Percentiles rank a stretch among this genome's conserved stretches.
These are phyloP conservation scores for Bellardia pandia DNA, from an alignment of 2,888 invertebrate genomes.

Conservation along the genomic window DNA sequence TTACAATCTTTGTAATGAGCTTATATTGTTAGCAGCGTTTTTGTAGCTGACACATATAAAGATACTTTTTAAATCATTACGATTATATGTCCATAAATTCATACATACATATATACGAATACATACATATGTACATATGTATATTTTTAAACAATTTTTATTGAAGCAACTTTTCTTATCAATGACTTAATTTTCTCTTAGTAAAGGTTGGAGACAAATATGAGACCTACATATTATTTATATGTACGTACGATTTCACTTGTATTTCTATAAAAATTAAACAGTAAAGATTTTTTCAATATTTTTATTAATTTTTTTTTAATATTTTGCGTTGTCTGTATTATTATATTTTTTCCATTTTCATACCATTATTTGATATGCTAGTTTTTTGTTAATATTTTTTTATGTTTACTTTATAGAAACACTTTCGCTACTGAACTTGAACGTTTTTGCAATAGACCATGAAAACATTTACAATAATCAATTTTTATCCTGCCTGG, in stretches of 20 bases:
- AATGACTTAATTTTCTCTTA: neutral
- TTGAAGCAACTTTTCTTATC: constrained; percentile 38
- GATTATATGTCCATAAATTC: neutral
- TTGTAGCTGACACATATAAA: neutral
- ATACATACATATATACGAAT: neutral
- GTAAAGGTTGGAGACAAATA: constrained; percentile 44
- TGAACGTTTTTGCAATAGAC: constrained; percentile 61
- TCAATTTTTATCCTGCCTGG: constrained; percentile 68
- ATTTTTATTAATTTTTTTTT: neutral
- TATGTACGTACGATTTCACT: constrained; percentile 13
- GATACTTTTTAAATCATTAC: neutral
- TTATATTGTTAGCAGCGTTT: neutral
- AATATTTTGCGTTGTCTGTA: constrained; percentile 44
- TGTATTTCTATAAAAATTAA: constrained; percentile 14
- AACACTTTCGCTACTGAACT: constrained; percentile 71
- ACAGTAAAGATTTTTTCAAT: constrained; percentile 5
- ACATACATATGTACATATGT: neutral
- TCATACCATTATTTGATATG: constrained; percentile 17
- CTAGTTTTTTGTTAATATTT: neutral
- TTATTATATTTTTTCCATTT: neutral
- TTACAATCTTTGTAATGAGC: neutral
- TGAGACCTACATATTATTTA: constrained; percentile 15
- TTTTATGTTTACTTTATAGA: constrained; percentile 62
- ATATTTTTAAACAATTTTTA: constrained; percentile 27
- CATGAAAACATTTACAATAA: constrained; percentile 71